A percentile compares a stretch with the other conserved stretches of the same genome.
Evolutionary conservation across 2,888 invertebrate genomes (phyloP).

Genomic region (Cataglyphis altisquamis): DNA sequence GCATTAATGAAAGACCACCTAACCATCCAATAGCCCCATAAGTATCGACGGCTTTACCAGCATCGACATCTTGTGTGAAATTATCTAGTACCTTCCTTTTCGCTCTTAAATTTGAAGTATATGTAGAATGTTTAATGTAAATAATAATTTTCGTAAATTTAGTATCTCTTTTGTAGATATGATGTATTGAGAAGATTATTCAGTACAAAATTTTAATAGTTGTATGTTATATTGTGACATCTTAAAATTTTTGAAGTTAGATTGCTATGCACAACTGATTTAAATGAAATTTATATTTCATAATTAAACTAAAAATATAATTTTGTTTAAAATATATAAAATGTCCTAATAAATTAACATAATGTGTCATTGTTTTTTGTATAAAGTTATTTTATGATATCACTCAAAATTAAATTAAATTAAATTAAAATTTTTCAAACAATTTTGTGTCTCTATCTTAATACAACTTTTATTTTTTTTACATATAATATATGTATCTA

Average conservation of each 20-base stretch:
- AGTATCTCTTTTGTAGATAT: not conserved
- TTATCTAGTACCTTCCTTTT: not conserved
- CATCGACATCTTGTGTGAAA: constrained; percentile 1
- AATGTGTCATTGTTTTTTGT: not conserved
- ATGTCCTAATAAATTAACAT: not conserved
- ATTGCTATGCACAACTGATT: not conserved
- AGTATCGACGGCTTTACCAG: constrained; percentile 6
- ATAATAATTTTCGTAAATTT: constrained; percentile 23
- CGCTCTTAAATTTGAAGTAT: not conserved
- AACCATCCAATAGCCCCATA: constrained; percentile 15
- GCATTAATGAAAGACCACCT: constrained; percentile 35
- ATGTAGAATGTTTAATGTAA: not conserved
- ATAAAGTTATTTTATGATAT: not conserved
- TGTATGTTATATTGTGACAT: not conserved
- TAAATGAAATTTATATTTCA: not conserved
- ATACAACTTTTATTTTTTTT: not conserved
- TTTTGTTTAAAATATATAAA: not conserved
- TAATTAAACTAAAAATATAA: not conserved
- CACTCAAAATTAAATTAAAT: constrained; percentile 15
- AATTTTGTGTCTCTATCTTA: not conserved
- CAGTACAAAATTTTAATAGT: not conserved
- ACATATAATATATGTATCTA: not conserved
- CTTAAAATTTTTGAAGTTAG: not conserved
- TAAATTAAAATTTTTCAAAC: not conserved
- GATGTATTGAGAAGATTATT: not conserved